Base-by-base conservation (phyloP, 2,797 vertebrate genomes). In the Pterois miles region DNA sequence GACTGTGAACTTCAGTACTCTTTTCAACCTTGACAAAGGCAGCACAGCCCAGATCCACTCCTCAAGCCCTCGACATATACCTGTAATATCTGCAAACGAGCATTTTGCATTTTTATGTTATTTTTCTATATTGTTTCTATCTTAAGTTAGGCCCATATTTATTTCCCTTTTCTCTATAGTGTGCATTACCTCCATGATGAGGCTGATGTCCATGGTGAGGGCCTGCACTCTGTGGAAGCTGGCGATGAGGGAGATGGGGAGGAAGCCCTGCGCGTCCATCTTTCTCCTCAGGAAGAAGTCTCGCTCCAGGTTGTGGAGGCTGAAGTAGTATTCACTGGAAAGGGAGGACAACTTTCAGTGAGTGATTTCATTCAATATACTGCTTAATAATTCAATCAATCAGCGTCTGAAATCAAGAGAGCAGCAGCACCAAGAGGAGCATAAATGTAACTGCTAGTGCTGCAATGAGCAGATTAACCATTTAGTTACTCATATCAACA, bases 301-400 rank as follows among this genome's bases (percentile, higher is more conserved):
- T 43, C 97, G 92, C 89, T 99, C 98, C 94, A 99, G 90, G 82
- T 99, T 99, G 94, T 98, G 97, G 83, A 94, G 94, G 92, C 98
- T 99, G 93, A 99, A 99, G 94, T 99, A 99, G 91, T 99, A 99
- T 79, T 99, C 98, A 6, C 98, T 98, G 86, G n/a, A 65, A 53
- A 12, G 46, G 9, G 66, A 48, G 6, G 38, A 27, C 8, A 12
- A 50, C 2, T 5, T 12, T 53, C 25, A 62, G 33, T 50, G 12
- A 22, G 27, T 34, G 14, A 53, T 34, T 23, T 56, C 12, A 27
- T 18, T 31, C 23, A 56, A 34, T 34, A 38, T 12, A 33, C n/a
- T 34, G n/a, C n/a, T n/a, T n/a, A n/a, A n/a, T n/a, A n/a, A n/a
- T n/a, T n/a, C n/a, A n/a, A n/a, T n/a, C n/a, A n/a, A n/a, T n/a